Conservation (phyloP, 92 coral and sea anemone genomes). For the Palythoa grandiflora region DNA sequence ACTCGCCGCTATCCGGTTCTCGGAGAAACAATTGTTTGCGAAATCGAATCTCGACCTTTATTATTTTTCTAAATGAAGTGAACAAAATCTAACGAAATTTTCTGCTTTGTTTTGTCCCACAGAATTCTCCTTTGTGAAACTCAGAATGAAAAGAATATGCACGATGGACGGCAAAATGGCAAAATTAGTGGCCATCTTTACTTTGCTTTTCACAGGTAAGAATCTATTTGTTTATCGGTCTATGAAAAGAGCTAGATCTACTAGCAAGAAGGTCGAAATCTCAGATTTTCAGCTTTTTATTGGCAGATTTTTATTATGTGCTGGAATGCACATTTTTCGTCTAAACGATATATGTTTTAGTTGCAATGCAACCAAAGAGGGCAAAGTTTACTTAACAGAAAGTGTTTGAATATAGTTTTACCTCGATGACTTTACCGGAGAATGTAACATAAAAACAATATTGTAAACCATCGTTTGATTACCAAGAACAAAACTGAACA, state of each 20-base stretch:
- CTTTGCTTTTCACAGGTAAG: constrained; percentile 36
- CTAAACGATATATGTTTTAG: no score
- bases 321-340: no score
- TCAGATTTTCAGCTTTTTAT: not conserved
- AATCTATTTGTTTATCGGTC: not conserved
- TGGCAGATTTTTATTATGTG: no score
- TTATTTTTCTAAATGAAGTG: not conserved
- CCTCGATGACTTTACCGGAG: no score
- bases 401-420: no score
- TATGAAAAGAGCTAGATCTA: not conserved
- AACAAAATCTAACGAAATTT: not conserved
- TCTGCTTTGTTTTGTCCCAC: not conserved
- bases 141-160: not conserved
- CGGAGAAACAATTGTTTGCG: not conserved
- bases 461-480: no score
- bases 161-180: not conserved
- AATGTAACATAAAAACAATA: no score
- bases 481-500: no score
- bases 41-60: not conserved
- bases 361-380: no score
- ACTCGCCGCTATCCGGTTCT: not conserved
- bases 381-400: no score
- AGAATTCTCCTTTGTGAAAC: constrained; percentile 7
- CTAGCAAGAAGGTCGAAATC: not conserved
- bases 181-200: not conserved